These are phyloP conservation scores for Brachypteracias leptosomus DNA, from an alignment of 2,113 vertebrate genomes.

Conservation along the genomic window DNA sequence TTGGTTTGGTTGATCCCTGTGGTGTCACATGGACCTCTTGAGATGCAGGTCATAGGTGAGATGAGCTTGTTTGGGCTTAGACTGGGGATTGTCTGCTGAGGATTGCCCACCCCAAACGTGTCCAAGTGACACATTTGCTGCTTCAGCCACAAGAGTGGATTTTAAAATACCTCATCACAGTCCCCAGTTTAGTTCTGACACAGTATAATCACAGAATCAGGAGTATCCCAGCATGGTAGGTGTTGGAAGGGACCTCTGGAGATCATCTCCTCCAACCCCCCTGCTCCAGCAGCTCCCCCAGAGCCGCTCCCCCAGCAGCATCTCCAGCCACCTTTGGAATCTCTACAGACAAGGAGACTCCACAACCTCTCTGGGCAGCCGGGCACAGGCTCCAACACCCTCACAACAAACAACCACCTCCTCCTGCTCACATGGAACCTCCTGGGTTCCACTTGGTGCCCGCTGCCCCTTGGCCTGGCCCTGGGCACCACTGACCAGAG, in stretches of 20 bases:
- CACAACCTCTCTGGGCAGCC: too few species aligned
- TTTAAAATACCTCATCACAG: background rate
- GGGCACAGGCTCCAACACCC: too few species aligned
- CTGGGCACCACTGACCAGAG: too few species aligned
- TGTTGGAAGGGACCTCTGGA: background rate
- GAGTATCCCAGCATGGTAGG: too few species aligned
- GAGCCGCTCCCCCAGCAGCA: too few species aligned
- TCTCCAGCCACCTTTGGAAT: too few species aligned
- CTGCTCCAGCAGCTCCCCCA: background rate
- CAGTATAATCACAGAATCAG: background rate
- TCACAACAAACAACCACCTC: too few species aligned
- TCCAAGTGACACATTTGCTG: background rate
- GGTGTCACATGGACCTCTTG: background rate
- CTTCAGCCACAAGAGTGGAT: accelerated
- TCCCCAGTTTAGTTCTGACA: background rate
- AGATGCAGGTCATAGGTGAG: background rate
- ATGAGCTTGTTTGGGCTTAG: background rate
- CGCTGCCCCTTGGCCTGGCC: too few species aligned
- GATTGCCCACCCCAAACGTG: background rate
- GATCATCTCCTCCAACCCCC: background rate
- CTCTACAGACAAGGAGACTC: too few species aligned
- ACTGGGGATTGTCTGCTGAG: accelerated
- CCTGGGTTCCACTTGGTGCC: too few species aligned
- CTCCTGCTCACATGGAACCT: too few species aligned
- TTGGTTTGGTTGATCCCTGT: accelerated